Percentiles rank a stretch among this genome's conserved stretches.
These are phyloP conservation scores for Epicampocera succincta DNA, from an alignment of 2,888 invertebrate genomes.

Conservation along the genomic window DNA sequence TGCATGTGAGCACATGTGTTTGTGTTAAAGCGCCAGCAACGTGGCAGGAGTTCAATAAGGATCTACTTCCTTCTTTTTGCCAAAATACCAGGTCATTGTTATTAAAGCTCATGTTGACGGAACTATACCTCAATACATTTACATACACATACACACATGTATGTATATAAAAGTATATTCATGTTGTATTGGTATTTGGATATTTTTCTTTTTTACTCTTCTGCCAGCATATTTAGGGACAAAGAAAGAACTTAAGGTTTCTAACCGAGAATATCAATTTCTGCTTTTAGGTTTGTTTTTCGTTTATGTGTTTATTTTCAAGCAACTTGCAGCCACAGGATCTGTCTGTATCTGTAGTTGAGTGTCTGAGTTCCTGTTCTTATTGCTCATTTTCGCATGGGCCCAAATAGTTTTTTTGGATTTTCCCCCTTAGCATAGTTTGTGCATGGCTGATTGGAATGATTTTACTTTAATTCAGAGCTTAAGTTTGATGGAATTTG, in stretches of 20 bases:
- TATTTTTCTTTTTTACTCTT: constrained; percentile 5
- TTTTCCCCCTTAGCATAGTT: not conserved
- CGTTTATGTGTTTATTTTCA: not conserved
- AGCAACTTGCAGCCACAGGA: constrained; percentile 4
- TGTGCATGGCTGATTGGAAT: no score
- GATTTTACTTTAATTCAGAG: not conserved
- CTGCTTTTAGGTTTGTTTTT: constrained; percentile 1
- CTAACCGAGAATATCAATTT: constrained; percentile 16
- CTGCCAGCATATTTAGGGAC: constrained; percentile 50
- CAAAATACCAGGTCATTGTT: constrained; percentile 38
- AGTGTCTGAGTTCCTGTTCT: constrained; percentile 3
- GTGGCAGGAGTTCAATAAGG: not conserved
- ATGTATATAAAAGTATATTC: constrained; percentile 5
- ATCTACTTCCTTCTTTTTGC: not conserved
- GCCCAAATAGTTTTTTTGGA: constrained; percentile 39
- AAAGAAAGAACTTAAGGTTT: constrained; percentile 34
- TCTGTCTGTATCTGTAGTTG: not conserved
- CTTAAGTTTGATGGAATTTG: constrained; percentile 36
- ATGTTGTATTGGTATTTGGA: not conserved
- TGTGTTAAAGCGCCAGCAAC: no score
- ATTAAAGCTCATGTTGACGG: constrained; percentile 6
- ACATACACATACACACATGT: not conserved
- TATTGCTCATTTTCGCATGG: constrained; percentile 46
- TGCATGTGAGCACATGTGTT: no score
- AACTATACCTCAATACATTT: no score